Percentiles rank a stretch among this genome's conserved stretches.
Conservation (phyloP, 2,888 invertebrate genomes). For the Willowsia nigromaculata region DNA sequence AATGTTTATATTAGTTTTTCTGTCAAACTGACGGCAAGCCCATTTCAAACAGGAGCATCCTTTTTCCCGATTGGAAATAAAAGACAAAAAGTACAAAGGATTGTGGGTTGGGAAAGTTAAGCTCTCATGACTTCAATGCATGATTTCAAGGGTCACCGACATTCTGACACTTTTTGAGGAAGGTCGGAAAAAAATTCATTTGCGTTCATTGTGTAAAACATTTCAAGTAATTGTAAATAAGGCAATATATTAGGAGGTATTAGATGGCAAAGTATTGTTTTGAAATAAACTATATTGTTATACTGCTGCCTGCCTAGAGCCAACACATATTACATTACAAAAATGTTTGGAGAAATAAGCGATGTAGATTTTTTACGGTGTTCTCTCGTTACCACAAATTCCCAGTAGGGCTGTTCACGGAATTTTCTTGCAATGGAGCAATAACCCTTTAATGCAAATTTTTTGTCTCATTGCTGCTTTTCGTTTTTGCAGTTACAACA, state of each 20-base stretch:
- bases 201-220: neutral
- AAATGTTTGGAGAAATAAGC: no score
- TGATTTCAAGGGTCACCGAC: conserved; percentile 28
- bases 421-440: neutral
- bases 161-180: conserved; percentile 32
- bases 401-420: neutral
- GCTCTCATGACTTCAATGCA: neutral
- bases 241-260: no score
- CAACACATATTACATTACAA: no score
- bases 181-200: neutral
- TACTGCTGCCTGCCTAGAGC: no score
- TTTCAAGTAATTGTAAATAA: neutral
- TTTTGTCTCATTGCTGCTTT: neutral
- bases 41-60: neutral
- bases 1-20: neutral
- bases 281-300: no score
- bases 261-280: no score
- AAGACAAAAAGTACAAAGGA: neutral
- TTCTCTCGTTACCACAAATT: neutral
- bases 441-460: neutral
- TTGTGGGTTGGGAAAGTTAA: neutral
- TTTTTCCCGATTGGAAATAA: neutral
- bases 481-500: neutral
- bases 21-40: neutral
- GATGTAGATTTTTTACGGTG: no score